phyloP scores from a whole-genome alignment of 2,113 vertebrate species.

The Trematocara marginatum region DNA sequence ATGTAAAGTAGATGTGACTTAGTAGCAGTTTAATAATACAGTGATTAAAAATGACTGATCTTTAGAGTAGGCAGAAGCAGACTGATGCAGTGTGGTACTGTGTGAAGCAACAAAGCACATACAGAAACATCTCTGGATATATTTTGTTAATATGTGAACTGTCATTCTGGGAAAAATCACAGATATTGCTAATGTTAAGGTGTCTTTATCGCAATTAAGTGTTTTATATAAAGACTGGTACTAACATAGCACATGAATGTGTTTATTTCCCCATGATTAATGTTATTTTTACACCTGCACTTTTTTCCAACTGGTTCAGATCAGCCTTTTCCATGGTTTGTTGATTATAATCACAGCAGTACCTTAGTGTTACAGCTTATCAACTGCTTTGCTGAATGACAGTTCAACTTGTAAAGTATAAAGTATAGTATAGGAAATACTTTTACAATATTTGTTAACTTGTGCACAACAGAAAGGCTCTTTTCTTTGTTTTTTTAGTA shows the following conservation, averaged over 20 bases:
- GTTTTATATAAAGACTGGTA: not conserved
- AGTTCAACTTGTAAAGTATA: not conserved
- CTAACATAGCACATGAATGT: fast-evolving
- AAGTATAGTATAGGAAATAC: not conserved
- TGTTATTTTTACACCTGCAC: not conserved
- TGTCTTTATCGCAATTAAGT: not conserved
- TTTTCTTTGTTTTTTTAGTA: not conserved
- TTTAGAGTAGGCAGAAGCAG: not conserved
- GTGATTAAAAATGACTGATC: not conserved
- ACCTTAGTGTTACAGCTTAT: not conserved
- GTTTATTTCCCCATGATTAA: not conserved
- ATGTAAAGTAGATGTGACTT: not conserved
- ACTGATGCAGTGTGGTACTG: not conserved
- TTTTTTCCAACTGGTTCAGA: not conserved
- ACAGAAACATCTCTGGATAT: fast-evolving
- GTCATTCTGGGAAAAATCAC: not conserved
- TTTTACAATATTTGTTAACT: not conserved
- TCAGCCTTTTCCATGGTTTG: not conserved
- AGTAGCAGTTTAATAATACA: not conserved
- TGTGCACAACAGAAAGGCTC: not conserved
- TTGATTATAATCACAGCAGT: not conserved
- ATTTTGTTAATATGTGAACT: not conserved
- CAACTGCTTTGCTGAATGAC: not conserved
- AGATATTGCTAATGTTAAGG: not conserved
- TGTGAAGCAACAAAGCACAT: not conserved